Evolutionary conservation across 2,113 vertebrate species (phyloP).

Genomic region (Tenebrosternarchus preto): DNA sequence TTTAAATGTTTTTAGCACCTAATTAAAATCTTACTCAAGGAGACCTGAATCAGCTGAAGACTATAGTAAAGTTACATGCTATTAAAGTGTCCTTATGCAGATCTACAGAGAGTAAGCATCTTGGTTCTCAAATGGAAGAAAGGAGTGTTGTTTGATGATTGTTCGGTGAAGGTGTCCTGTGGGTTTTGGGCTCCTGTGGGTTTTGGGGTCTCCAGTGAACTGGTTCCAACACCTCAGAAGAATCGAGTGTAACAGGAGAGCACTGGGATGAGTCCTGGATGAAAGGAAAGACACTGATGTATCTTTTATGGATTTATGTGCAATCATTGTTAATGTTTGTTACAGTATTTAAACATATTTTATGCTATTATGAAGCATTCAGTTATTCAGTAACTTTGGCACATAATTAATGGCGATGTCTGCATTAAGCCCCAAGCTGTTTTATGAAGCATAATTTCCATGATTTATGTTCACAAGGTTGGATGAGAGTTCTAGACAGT

Average conservation of each 20-base stretch:
- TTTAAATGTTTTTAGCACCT: conserved; percentile 32
- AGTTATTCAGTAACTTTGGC: conserved; percentile 58
- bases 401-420: conserved; percentile 62
- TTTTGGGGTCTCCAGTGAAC: not conserved
- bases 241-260: conserved; percentile 31
- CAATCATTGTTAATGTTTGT: conserved; percentile 79
- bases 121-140: not conserved
- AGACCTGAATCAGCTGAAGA: conserved; percentile 2
- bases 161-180: conserved; percentile 20
- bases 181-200: not conserved
- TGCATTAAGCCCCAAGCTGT: conserved; percentile 28
- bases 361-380: conserved; percentile 54
- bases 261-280: conserved; percentile 51
- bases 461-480: conserved; percentile 15
- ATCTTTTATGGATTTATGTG: conserved; percentile 77
- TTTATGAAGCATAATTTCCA: conserved; percentile 19
- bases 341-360: conserved; percentile 71
- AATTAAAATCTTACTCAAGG: not conserved
- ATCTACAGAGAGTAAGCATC: not conserved
- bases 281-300: conserved; percentile 50
- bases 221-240: conserved; percentile 14
- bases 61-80: not conserved
- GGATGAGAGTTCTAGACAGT: not conserved
- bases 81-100: conserved; percentile 53
- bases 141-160: not conserved